These are phyloP conservation scores for Noctuana brunneofusca DNA, from an alignment of 2,888 invertebrate species.

Conservation along the genomic window DNA sequence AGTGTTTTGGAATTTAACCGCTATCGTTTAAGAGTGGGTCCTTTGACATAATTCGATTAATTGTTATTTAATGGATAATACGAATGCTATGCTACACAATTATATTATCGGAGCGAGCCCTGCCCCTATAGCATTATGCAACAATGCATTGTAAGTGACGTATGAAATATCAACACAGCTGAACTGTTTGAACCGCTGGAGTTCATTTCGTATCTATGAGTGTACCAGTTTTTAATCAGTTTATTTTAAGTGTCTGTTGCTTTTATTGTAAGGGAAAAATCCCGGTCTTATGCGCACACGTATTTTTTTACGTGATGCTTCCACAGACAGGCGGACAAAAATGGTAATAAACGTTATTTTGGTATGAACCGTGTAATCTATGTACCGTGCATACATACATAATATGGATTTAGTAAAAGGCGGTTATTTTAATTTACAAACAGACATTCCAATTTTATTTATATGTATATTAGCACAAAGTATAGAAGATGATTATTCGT, in stretches of 20 bases:
- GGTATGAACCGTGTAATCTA: too few species aligned
- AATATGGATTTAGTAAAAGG: too few species aligned
- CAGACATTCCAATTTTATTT: too few species aligned
- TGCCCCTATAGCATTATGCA: conserved; percentile 29
- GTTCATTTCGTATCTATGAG: neutral
- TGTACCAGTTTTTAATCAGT: conserved; percentile 18
- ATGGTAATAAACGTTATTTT: too few species aligned
- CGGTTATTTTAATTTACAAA: too few species aligned
- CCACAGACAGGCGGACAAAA: too few species aligned
- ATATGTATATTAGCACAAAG: too few species aligned
- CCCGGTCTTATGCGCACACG: neutral
- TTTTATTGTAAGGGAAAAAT: conserved; percentile 10
- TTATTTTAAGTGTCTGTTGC: conserved; percentile 8
- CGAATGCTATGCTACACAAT: conserved; percentile 15
- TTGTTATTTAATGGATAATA: conserved; percentile 28
- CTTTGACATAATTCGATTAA: conserved; percentile 29
- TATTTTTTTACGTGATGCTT: too few species aligned
- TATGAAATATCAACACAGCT: conserved; percentile 4
- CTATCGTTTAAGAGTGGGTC: conserved; percentile 6
- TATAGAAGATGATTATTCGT: too few species aligned
- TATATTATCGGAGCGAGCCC: conserved; percentile 26
- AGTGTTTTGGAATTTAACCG: conserved; percentile 34
- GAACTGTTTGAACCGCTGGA: neutral
- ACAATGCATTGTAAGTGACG: conserved; percentile 24
- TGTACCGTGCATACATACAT: too few species aligned